phyloP scores from a whole-genome alignment of 2,797 vertebrate genomes.

The Aldrovandia affinis region DNA sequence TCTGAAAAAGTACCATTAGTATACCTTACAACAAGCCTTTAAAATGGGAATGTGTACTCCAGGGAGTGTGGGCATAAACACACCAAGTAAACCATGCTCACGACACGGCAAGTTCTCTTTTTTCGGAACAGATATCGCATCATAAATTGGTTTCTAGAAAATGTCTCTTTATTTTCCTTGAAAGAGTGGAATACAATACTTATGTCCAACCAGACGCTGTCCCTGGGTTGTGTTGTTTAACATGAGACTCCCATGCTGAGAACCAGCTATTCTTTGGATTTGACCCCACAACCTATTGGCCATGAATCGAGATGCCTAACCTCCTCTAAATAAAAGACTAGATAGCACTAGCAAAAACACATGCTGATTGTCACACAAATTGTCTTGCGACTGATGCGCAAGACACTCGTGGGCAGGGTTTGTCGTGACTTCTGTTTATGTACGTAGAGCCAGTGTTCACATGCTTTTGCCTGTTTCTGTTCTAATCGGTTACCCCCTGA shows the following conservation, averaged over 20 bases:
- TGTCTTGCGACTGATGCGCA: not conserved
- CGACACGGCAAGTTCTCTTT: not conserved
- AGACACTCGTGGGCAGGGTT: not conserved
- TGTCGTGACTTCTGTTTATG: not conserved
- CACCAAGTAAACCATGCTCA: not conserved
- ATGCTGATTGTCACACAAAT: not conserved
- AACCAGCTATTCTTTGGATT: not conserved
- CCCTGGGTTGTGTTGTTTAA: not conserved
- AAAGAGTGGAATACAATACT: not conserved
- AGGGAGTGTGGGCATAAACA: not conserved
- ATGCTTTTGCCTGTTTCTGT: constrained; percentile 36
- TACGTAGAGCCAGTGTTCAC: not conserved
- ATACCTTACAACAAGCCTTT: not conserved
- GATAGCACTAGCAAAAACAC: not conserved
- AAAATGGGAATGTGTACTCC: not conserved
- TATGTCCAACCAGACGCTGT: not conserved
- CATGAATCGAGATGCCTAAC: not conserved
- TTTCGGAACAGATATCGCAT: not conserved
- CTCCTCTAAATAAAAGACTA: not conserved
- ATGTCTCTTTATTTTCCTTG: too few relatives aligned
- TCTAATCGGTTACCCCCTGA: constrained; percentile 43
- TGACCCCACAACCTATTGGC: not conserved
- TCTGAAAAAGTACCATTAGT: not conserved
- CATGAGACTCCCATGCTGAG: not conserved
- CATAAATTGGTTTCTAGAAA: too few relatives aligned